Conservation (phyloP, 1,140 invertebrate species). For the Schlechtendalia chinensis region DNA sequence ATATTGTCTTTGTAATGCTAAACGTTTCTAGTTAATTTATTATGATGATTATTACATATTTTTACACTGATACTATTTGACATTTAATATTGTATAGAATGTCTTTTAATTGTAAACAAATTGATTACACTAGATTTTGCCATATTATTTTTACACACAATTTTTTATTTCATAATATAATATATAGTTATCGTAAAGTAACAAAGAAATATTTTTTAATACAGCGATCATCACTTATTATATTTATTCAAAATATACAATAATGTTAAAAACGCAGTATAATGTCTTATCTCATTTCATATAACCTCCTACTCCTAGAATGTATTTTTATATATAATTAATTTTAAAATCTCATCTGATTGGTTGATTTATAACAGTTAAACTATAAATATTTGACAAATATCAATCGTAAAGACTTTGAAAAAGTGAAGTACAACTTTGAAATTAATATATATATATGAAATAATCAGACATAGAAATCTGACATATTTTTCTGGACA, state of each 20-base stretch:
- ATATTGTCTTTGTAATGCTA: slow-evolving; percentile 30
- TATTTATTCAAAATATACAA: slow-evolving; percentile 28
- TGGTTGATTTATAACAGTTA: too few relatives aligned
- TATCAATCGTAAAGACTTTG: too few relatives aligned
- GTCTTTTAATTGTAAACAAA: slow-evolving; percentile 32
- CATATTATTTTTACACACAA: slow-evolving; percentile 31
- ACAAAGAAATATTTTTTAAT: neutral
- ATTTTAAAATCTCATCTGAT: too few relatives aligned
- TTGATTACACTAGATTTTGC: slow-evolving; percentile 20
- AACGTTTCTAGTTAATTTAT: slow-evolving; percentile 17
- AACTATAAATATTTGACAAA: too few relatives aligned
- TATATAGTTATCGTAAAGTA: neutral
- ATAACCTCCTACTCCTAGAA: neutral
- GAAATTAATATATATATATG: too few relatives aligned
- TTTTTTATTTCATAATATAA: slow-evolving; percentile 16
- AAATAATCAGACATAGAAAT: too few relatives aligned
- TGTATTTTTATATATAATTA: neutral
- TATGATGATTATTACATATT: slow-evolving; percentile 34
- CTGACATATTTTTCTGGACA: too few relatives aligned
- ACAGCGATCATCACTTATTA: neutral
- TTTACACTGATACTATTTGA: slow-evolving; percentile 30
- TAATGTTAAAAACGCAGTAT: neutral
- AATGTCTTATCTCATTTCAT: neutral
- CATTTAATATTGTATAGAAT: neutral
- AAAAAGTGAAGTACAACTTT: too few relatives aligned